Evolutionary conservation across 2,888 invertebrate species (phyloP), one percentile per base, ranked within the genome.

Genomic region (Nomada fabriciana): DNA sequence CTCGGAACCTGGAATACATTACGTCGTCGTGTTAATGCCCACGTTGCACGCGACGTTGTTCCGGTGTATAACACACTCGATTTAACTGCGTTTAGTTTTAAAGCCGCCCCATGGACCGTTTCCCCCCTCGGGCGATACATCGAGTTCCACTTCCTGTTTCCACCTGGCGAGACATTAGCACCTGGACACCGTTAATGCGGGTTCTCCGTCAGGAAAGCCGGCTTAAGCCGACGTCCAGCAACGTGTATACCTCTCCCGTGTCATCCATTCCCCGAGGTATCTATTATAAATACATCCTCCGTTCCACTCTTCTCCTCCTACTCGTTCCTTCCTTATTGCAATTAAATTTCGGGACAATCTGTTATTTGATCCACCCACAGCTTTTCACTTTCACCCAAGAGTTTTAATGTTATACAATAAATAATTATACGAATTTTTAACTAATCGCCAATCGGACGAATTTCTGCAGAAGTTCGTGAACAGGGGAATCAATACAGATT

Each of bases 191-290:
- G 60, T 80, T 86, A 87, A 88, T 87, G 88, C 79, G 85, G 82
- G 67, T 88, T 83, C 85, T 81, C 87, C 83, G 87, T 88, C 85
- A 36, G 71, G 87, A 71, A 77, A 85, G 86, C 73, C 72, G 76
- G 84, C 84, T 86, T 88, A 84, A 67, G 77, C 75, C 73, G 84
- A 76, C 82, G 60, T 68, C 74, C 72, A 53, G 69, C 80, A 47
- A 78, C 80, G 70, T 67, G 60, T 83, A 36, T 7, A 36, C 7
- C 36, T 7, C 36, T 75, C 42, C 60, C 25, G 15, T 60, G 18
- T 60, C 18, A 2, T 29, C 25, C 29, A 9, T 9, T 23, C 11
- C 18, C 18, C 10, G 18, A 15, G 13, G 10, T 57, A 0, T 25
- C 47, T 47, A 36, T 36, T 36, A 36, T 36, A 36, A 36, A 36